Base-by-base conservation (phyloP, 2,797 vertebrate species). In the Esox masquinongy region DNA sequence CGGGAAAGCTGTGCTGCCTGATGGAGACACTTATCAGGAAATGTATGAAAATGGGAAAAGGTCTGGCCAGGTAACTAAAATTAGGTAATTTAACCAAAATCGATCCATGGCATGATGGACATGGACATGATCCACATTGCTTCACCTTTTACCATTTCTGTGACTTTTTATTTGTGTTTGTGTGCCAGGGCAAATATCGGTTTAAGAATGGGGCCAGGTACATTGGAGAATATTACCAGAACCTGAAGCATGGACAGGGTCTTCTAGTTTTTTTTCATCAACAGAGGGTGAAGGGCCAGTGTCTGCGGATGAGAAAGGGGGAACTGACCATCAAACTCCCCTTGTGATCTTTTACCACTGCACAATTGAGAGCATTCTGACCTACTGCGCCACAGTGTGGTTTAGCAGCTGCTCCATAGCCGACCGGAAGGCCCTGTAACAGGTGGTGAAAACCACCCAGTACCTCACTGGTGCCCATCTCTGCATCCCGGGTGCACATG, bases 161-260 rank as follows among this genome's bases (percentile, higher is more conserved):
- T 61, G 66, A 59, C 8, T 51, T 11, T 39, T 47, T 2, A 14
- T 14, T 11, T 47, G 43, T 34, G 29, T 82, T 24, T 82, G 12
- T 86, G 16, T 71, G 19, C 68, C 83, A 98, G 98, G 98, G 98
- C 1, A 93, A 90, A 34, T 99, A 99, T 88, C 89, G 84, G 34
- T 99, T 98, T 89, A 96, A 91, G 86, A 96, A 91, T 9, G 95
- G 96, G 2, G 95, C 96, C 19, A 88, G 91, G 69, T 99, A 97
- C 83, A 80, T 84, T 0, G 98, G 98, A 79, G 85, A 92, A 24
- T 99, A 97, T 72, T 1, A 87, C 34, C 86, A 92, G 74, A 97
- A 97, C 84, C 88, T 91, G 89, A 99, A 98, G 75, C 96, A 99
- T 0, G 98, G 97, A 53, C 91, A 91, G 15, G 98, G 88, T 81